Conservation (phyloP, 1,140 invertebrate genomes). For the Bombus polaris region DNA sequence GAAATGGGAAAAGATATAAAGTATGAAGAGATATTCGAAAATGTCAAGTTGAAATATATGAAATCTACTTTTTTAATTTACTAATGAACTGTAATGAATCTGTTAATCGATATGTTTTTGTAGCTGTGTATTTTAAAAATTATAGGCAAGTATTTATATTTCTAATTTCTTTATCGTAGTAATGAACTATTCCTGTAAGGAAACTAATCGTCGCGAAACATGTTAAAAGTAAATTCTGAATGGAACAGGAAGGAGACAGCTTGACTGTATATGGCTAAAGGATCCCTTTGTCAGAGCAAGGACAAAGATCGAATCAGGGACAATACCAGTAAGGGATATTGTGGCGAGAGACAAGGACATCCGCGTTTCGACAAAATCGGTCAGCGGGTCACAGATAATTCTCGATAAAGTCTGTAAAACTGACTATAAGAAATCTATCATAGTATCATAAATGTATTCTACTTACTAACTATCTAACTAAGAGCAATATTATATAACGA, state of each 20-base stretch:
- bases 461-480: not conserved
- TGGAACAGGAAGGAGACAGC: not conserved
- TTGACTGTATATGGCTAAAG: not conserved
- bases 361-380: slow-evolving; percentile 54
- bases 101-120: not conserved
- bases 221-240: not conserved
- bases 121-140: not conserved
- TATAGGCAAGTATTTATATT: not conserved
- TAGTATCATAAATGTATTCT: not conserved
- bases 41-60: not conserved
- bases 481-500: not conserved
- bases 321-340: slow-evolving; percentile 31
- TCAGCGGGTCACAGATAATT: slow-evolving; percentile 53
- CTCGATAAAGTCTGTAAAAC: not conserved
- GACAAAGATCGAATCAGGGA: slow-evolving; percentile 44
- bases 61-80: not conserved
- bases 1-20: not conserved
- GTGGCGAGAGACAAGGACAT: slow-evolving; percentile 26
- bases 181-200: too few species aligned
- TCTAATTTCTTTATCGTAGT: too few species aligned
- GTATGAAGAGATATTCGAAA: not conserved
- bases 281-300: slow-evolving; percentile 24
- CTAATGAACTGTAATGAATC: not conserved
- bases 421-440: not conserved
- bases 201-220: too few species aligned